phyloP scores from a whole-genome alignment of 2,797 vertebrate genomes.

The Sitta carolinensis region DNA sequence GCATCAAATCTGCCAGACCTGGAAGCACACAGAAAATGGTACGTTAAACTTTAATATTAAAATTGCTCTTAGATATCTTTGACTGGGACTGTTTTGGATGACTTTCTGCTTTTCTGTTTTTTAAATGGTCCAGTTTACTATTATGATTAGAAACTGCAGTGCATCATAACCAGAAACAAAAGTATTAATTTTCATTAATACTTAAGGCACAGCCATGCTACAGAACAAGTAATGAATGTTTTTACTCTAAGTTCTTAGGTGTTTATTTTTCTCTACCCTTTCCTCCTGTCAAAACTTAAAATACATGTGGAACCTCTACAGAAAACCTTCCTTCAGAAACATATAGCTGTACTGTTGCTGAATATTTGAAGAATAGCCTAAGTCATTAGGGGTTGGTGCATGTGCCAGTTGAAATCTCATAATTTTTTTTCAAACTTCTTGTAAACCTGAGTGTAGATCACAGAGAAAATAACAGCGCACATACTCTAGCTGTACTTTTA shows the following conservation, averaged over 20 bases:
- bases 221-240: neutral
- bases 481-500: neutral
- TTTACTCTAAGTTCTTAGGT: neutral
- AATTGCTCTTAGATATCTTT: neutral
- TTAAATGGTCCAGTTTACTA: neutral
- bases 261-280: neutral
- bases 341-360: neutral
- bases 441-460: neutral
- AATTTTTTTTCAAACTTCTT: neutral
- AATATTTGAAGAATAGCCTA: neutral
- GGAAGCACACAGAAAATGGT: constrained; percentile 70
- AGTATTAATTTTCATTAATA: neutral
- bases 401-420: neutral
- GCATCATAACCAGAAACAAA: neutral
- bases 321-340: neutral
- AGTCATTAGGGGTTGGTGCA: neutral
- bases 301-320: neutral
- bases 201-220: neutral
- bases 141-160: neutral
- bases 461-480: neutral
- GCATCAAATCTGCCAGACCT: neutral
- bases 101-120: neutral
- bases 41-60: constrained; percentile 33
- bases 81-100: neutral
- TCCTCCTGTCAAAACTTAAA: neutral